Conservation (phyloP, 2,888 invertebrate genomes). For the Thalpophila matura region DNA sequence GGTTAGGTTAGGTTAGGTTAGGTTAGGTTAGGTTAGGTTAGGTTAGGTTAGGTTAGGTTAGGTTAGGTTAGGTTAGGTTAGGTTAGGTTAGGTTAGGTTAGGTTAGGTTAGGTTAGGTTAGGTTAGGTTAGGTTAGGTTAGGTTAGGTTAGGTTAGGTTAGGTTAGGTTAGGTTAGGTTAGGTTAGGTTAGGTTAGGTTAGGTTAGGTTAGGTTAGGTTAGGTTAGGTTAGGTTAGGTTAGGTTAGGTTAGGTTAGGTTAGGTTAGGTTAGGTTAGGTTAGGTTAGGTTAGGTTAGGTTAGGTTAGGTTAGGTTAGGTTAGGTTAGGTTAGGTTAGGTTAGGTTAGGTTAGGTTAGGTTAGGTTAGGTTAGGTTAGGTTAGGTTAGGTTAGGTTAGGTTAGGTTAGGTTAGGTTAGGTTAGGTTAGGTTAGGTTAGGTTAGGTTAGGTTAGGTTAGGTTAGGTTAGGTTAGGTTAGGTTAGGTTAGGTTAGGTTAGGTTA, state of each 20-base stretch:
- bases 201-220: slow-evolving; percentile 34
- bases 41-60: no score
- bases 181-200: slow-evolving; percentile 30
- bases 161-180: slow-evolving; percentile 53
- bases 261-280: slow-evolving; percentile 33
- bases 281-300: slow-evolving; percentile 27
- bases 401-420: slow-evolving; percentile 38
- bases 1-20: no score
- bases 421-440: slow-evolving; percentile 31
- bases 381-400: slow-evolving; percentile 27
- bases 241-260: slow-evolving; percentile 36
- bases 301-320: slow-evolving; percentile 15
- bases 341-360: slow-evolving; percentile 18
- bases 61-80: no score
- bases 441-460: slow-evolving; percentile 36
- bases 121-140: no score
- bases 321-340: slow-evolving; percentile 12
- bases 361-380: slow-evolving; percentile 28
- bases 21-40: no score
- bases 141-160: slow-evolving; percentile 54
- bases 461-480: slow-evolving; percentile 34
- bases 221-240: slow-evolving; percentile 37
- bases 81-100: no score
- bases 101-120: slow-evolving; percentile 23
- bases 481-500: slow-evolving; percentile 27